Percentiles rank a stretch among this genome's conserved stretches.
These are phyloP conservation scores for Pseudochaenichthys georgianus DNA, from an alignment of 2,797 vertebrate genomes.

Conservation along the genomic window DNA sequence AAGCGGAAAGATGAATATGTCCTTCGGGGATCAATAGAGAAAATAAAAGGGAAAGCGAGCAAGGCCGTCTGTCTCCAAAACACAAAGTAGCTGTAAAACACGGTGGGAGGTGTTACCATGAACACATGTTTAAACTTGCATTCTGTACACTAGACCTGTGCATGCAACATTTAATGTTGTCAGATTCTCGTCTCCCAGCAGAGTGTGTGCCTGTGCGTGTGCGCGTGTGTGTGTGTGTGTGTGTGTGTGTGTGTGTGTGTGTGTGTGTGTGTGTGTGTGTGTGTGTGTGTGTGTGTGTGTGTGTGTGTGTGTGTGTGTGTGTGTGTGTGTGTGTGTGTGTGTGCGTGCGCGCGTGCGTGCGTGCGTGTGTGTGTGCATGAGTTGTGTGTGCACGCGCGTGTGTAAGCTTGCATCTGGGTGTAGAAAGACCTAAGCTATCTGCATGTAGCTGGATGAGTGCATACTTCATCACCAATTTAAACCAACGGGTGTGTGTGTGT, in stretches of 20 bases:
- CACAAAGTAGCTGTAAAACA: constrained; percentile 52
- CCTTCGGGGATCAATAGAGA: constrained; percentile 60
- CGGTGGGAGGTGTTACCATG: constrained; percentile 27
- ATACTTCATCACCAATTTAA: constrained; percentile 26
- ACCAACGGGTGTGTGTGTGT: not conserved
- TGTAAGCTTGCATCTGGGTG: not conserved
- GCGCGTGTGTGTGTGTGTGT: too few relatives aligned
- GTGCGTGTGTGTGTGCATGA: too few relatives aligned
- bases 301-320: too few relatives aligned
- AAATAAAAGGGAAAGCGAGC: constrained; percentile 46
- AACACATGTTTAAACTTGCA: constrained; percentile 32
- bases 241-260: not conserved
- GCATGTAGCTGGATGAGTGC: constrained; percentile 19
- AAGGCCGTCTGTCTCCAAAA: constrained; percentile 51
- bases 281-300: not conserved
- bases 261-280: not conserved
- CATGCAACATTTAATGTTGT: constrained; percentile 25
- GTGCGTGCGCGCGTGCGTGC: too few relatives aligned
- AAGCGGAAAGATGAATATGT: constrained; percentile 55
- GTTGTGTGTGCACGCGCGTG: not conserved
- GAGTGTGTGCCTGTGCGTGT: not conserved
- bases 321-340: too few relatives aligned
- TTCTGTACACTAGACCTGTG: constrained; percentile 1
- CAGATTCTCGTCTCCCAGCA: not conserved
- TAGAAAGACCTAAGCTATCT: constrained; percentile 26